Evolutionary conservation across 2,888 invertebrate genomes (phyloP).

Genomic region (Eremobia ochroleuca): DNA sequence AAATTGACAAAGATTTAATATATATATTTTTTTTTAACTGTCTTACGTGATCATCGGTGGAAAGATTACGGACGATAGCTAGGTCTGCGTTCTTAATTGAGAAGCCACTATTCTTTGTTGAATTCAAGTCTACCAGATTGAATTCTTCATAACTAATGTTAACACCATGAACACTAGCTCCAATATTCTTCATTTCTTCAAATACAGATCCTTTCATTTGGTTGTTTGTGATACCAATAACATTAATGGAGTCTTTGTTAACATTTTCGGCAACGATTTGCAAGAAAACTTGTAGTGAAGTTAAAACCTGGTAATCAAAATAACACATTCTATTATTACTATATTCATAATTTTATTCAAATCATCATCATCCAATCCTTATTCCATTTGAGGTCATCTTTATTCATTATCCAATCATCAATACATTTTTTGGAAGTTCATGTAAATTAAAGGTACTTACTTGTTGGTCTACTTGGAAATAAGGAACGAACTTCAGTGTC

Average conservation of each 20-base stretch:
- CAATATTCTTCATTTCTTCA: conserved; percentile 57
- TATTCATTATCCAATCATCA: background rate
- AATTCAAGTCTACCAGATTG: conserved; percentile 16
- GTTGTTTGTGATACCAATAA: conserved; percentile 58
- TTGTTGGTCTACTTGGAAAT: conserved; percentile 54
- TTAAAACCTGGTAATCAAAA: conserved; percentile 54
- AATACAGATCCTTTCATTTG: conserved; percentile 47
- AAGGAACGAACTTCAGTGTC: conserved; percentile 59
- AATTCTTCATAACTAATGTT: conserved; percentile 59
- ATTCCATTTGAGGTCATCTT: background rate
- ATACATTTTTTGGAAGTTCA: background rate
- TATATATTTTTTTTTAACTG: background rate
- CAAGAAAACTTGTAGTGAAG: conserved; percentile 65
- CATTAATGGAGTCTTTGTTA: conserved; percentile 61
- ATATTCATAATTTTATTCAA: background rate
- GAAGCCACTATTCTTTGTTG: conserved; percentile 12
- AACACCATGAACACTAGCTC: conserved; percentile 42
- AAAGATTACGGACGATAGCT: conserved; percentile 61
- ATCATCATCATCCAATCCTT: background rate
- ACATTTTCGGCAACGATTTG: conserved; percentile 74
- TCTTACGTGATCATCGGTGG: conserved; percentile 63
- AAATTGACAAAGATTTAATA: background rate
- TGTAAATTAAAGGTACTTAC: conserved; percentile 57
- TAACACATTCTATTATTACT: background rate
- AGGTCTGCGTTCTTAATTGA: conserved; percentile 57